Evolutionary conservation across 1,140 invertebrate genomes (phyloP).

Genomic region (Whitmania pigra): DNA sequence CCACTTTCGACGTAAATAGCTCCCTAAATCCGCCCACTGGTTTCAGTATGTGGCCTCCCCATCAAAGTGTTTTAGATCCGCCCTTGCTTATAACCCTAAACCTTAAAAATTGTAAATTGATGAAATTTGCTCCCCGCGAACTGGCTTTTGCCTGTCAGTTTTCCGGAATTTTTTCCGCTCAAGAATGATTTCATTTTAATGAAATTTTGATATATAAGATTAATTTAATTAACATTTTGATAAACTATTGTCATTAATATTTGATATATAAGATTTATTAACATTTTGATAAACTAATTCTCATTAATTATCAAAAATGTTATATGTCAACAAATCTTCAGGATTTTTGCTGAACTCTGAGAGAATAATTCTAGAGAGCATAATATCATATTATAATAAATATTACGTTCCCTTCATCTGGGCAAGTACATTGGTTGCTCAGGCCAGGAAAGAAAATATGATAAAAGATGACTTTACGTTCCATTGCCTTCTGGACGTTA

Average conservation of each 20-base stretch:
- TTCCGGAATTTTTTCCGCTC: background rate
- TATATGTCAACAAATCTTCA: slow-evolving; percentile 27
- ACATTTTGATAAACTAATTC: too few species aligned
- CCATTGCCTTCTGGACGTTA: slow-evolving; percentile 73
- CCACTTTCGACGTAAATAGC: too few species aligned
- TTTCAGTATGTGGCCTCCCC: too few species aligned
- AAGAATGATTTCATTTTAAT: background rate
- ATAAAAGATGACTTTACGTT: slow-evolving; percentile 83
- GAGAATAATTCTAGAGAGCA: slow-evolving; percentile 54
- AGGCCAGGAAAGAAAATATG: slow-evolving; percentile 67
- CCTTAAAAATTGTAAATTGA: background rate
- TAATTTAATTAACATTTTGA: too few species aligned
- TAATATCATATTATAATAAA: slow-evolving; percentile 66
- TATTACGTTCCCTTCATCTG: slow-evolving; percentile 89
- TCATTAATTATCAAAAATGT: too few species aligned
- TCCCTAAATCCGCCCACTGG: too few species aligned
- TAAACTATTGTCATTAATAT: too few species aligned
- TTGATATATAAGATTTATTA: too few species aligned
- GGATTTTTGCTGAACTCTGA: slow-evolving; percentile 75
- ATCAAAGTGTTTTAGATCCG: too few species aligned
- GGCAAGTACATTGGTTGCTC: slow-evolving; percentile 76
- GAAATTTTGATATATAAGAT: too few species aligned
- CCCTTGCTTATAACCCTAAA: too few species aligned
- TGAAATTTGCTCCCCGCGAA: too few species aligned
- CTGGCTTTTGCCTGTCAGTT: background rate